phyloP scores from a whole-genome alignment of 53 echinoderm and acorn worm species.

The Luidia sarsii region DNA sequence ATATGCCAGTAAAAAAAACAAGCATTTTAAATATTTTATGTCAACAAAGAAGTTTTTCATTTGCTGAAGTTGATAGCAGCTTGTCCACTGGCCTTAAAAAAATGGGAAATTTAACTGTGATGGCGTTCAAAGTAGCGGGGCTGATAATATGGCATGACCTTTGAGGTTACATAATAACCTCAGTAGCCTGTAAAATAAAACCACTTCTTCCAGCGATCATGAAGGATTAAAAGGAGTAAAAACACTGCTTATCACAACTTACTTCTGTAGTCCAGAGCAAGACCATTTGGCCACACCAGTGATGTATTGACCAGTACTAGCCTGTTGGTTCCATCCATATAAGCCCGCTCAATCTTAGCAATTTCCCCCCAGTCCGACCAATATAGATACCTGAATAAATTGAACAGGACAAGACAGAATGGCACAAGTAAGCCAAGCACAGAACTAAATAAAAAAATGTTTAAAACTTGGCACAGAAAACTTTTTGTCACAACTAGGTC shows the following conservation, averaged over 20 bases:
- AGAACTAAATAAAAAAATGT: not conserved
- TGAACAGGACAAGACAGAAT: not conserved
- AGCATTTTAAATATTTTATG: too few species aligned
- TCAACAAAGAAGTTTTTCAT: too few species aligned
- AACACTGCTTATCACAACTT: constrained; percentile 6
- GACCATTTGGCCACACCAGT: constrained; percentile 80
- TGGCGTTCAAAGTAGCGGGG: too few species aligned
- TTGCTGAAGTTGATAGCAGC: too few species aligned
- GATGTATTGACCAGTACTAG: constrained; percentile 54
- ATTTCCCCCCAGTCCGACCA: constrained; percentile 82
- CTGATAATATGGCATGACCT: too few species aligned
- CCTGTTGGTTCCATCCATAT: constrained; percentile 78
- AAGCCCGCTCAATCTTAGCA: constrained; percentile 80
- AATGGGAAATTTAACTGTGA: too few species aligned
- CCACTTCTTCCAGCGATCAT: too few species aligned
- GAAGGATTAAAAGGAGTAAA: too few species aligned
- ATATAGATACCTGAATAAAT: constrained; percentile 78
- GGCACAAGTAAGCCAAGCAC: not conserved
- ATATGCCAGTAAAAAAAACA: too few species aligned
- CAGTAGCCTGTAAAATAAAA: too few species aligned
- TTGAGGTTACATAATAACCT: too few species aligned
- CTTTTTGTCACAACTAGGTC: not conserved
- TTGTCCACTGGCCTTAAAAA: too few species aligned
- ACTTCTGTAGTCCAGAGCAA: constrained; percentile 73
- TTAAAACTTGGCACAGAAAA: not conserved